Conservation (phyloP, 1,140 invertebrate genomes). For the Rhopalosiphum maidis region DNA sequence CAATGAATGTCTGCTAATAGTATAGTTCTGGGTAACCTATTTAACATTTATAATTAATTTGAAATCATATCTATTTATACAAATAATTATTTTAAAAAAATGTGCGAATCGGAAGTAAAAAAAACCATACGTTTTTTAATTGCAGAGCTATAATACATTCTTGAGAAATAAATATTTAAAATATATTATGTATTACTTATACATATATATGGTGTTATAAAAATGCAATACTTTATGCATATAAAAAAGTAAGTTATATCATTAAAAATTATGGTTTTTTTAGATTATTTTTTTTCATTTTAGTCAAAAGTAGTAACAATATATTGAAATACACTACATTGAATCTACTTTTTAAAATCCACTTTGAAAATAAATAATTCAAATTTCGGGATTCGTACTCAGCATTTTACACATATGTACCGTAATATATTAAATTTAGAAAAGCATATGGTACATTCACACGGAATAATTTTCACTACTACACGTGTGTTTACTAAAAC, state of each 20-base stretch:
- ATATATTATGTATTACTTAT: too few relatives aligned
- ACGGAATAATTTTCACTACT: not conserved
- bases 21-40: not conserved
- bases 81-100: not conserved
- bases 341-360: not conserved
- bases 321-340: not conserved
- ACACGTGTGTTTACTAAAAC: not conserved
- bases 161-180: not conserved
- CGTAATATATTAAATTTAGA: not conserved
- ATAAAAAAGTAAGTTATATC: not conserved
- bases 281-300: not conserved
- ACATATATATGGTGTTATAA: too few relatives aligned
- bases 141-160: not conserved
- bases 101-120: not conserved
- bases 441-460: not conserved
- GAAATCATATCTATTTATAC: not conserved
- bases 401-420: not conserved
- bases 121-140: not conserved
- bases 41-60: conserved; percentile 12
- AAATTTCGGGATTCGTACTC: too few relatives aligned
- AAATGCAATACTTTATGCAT: not conserved
- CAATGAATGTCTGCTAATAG: not conserved
- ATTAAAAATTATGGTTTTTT: not conserved
- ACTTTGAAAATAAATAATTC: too few relatives aligned
- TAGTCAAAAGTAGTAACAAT: not conserved